phyloP scores from a whole-genome alignment of 2,797 vertebrate genomes.

The Fundulus diaphanus region DNA sequence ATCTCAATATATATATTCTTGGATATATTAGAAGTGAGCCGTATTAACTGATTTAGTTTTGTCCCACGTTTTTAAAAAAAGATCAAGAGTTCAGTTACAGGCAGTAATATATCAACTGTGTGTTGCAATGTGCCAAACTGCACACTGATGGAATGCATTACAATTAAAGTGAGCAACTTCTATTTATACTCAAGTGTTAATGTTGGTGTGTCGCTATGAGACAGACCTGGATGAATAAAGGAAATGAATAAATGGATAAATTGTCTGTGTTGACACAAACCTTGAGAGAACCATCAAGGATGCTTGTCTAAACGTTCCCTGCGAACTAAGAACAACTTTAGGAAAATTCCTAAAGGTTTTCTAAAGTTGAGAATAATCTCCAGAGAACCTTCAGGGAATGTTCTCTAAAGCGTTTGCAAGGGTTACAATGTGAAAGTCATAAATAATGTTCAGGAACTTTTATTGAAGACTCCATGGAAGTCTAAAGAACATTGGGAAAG shows the following conservation, averaged over 20 bases:
- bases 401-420: not conserved
- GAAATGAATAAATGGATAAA: not conserved
- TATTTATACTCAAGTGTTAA: not conserved
- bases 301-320: not conserved
- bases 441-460: not conserved
- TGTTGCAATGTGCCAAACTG: not conserved
- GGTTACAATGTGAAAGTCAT: not conserved
- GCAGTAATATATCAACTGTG: no score
- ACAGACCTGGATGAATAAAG: not conserved
- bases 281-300: not conserved
- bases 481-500: no score
- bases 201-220: not conserved
- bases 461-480: not conserved
- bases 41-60: not conserved
- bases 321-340: not conserved
- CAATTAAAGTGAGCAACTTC: not conserved
- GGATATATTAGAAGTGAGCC: no score
- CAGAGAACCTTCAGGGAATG: not conserved
- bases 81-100: not conserved
- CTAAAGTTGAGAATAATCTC: not conserved
- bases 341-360: not conserved
- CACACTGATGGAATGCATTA: not conserved
- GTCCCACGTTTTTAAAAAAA: not conserved
- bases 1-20: no score
- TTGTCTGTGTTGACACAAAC: not conserved